Percentiles rank a stretch among this genome's conserved stretches.
phyloP scores from a whole-genome alignment of 1,140 invertebrate genomes.

The Anoplolepis gracilipes region DNA sequence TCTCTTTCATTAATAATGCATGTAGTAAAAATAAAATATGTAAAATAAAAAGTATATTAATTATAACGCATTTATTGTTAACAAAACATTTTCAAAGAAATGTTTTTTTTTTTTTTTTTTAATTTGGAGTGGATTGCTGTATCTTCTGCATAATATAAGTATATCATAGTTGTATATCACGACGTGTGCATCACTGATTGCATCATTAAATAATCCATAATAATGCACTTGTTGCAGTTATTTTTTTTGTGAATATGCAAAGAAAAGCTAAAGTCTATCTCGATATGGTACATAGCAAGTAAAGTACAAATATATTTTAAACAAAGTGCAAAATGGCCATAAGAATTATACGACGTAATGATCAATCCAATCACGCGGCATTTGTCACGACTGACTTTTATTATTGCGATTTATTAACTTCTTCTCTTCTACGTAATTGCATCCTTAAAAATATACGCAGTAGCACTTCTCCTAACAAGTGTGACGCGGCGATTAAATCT shows the following conservation, averaged over 20 bases:
- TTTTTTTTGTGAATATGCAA: neutral
- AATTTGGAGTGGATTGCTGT: neutral
- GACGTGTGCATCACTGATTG: neutral
- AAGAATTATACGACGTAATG: constrained; percentile 38
- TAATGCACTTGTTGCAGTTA: neutral
- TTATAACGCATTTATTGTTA: neutral
- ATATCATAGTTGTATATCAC: too few species aligned
- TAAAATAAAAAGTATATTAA: neutral
- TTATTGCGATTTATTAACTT: constrained; percentile 63
- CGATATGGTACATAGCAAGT: neutral
- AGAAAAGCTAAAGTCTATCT: neutral
- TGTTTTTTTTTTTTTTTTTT: neutral
- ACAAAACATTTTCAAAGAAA: neutral
- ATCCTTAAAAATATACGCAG: constrained; percentile 30
- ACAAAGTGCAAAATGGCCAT: neutral
- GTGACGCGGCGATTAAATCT: constrained; percentile 10
- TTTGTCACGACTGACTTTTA: constrained; percentile 68
- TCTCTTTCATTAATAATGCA: neutral
- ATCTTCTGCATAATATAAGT: too few species aligned
- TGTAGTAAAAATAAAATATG: neutral
- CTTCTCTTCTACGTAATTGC: constrained; percentile 2
- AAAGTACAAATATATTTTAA: constrained; percentile 4
- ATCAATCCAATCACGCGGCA: constrained; percentile 65
- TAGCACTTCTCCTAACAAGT: neutral
- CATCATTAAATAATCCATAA: constrained; percentile 1